Evolutionary conservation across 2,888 invertebrate species (phyloP).

Genomic region (Netelia virgata): DNA sequence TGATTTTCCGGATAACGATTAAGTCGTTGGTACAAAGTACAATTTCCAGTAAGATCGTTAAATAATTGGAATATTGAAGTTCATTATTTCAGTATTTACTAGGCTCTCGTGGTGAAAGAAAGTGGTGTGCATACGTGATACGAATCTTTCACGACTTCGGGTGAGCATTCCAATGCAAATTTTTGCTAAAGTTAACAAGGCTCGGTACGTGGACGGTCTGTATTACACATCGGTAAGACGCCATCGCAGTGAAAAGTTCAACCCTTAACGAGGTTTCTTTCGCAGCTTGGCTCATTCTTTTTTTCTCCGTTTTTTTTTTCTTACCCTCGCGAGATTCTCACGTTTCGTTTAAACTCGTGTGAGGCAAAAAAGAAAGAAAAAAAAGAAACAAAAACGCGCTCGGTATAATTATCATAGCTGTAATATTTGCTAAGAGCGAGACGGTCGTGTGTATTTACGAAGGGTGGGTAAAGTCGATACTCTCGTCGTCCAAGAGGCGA

Average conservation of each 20-base stretch:
- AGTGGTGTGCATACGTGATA: constrained; percentile 38
- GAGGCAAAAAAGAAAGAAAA: neutral
- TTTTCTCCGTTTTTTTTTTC: constrained; percentile 10
- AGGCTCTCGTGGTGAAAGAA: constrained; percentile 21
- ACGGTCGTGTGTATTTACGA: constrained; percentile 3
- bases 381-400: neutral
- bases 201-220: constrained; percentile 3
- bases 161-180: constrained; percentile 37
- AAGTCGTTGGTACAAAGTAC: too few species aligned
- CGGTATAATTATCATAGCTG: constrained; percentile 40
- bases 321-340: constrained; percentile 17
- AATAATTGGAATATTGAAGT: neutral
- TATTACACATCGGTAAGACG: constrained; percentile 34
- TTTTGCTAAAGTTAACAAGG: constrained; percentile 44
- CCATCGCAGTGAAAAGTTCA: constrained; percentile 49
- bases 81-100: constrained; percentile 29
- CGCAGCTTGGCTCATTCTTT: constrained; percentile 23
- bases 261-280: constrained; percentile 57
- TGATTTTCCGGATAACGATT: too few species aligned
- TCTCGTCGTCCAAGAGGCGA: neutral
- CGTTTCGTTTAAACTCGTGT: neutral
- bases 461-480: constrained; percentile 37
- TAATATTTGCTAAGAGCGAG: constrained; percentile 28
- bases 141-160: constrained; percentile 48
- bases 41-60: too few species aligned